Percentiles rank a stretch among this genome's conserved stretches.
Evolutionary conservation across 2,113 vertebrate species (phyloP).

Genomic region (Cyphomyrus plagiostoma): DNA sequence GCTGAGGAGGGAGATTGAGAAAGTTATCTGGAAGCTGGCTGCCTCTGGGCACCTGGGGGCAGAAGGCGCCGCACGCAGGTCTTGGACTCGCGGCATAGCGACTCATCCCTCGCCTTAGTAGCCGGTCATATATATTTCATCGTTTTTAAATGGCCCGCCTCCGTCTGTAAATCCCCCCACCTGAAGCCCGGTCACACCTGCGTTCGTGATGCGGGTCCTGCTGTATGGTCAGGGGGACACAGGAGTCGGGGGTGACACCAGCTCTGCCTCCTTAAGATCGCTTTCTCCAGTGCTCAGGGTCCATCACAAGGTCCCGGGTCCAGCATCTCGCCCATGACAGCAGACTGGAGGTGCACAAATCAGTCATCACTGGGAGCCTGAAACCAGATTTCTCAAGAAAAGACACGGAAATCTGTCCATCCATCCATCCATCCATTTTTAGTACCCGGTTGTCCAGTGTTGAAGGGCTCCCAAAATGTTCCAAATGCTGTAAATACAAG

Average conservation of each 20-base stretch:
- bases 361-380: neutral
- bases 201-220: neutral
- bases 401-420: neutral
- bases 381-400: neutral
- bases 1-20: neutral
- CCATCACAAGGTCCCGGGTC: neutral
- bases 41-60: neutral
- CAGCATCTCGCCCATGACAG: neutral
- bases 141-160: neutral
- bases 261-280: neutral
- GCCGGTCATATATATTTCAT: neutral
- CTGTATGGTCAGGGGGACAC: neutral
- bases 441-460: neutral
- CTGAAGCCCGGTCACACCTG: neutral
- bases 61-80: rapidly evolving
- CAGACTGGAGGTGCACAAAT: neutral
- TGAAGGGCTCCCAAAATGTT: neutral
- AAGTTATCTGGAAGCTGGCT: neutral
- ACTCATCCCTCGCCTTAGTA: neutral
- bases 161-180: neutral
- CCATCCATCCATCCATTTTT: neutral
- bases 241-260: neutral
- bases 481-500: neutral
- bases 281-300: neutral
- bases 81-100: rapidly evolving